Evolutionary conservation across 2,113 vertebrate species (phyloP).

Genomic region (Marmota flaviventris): DNA sequence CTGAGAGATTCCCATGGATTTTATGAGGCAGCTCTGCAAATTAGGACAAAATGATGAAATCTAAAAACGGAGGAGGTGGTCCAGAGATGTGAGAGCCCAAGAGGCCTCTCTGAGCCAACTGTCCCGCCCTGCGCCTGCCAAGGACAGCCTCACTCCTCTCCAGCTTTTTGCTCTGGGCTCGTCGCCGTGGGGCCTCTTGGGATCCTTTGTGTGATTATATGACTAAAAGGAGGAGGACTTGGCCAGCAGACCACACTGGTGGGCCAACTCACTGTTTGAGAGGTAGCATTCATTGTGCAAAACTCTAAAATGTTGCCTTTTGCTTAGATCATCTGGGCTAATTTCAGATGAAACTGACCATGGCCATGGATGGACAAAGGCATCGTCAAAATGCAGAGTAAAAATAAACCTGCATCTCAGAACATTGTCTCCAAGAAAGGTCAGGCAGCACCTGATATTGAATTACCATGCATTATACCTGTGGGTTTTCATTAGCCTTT

Average conservation of each 20-base stretch:
- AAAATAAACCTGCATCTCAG: not conserved
- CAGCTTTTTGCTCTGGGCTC: not conserved
- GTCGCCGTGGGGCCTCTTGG: not conserved
- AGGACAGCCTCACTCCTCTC: not conserved
- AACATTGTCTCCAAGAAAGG: not conserved
- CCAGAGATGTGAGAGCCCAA: not conserved
- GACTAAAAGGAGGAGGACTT: conserved; percentile 44
- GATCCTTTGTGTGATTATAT: conserved; percentile 47
- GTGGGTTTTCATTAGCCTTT: not conserved
- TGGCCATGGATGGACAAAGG: not conserved
- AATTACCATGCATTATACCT: not conserved
- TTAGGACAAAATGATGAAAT: conserved; percentile 63
- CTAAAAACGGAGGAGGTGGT: conserved; percentile 56
- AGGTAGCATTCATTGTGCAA: conserved; percentile 27
- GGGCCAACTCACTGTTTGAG: conserved; percentile 51
- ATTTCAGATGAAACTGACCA: conserved; percentile 33
- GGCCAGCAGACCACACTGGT: not conserved
- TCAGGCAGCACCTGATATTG: not conserved
- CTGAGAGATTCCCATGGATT: conserved; percentile 57
- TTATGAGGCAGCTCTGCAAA: conserved; percentile 55
- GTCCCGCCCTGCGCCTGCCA: not conserved
- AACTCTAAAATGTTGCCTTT: conserved; percentile 62
- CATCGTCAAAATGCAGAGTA: not conserved
- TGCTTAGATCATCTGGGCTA: not conserved
- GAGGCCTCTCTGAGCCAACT: not conserved